Base-by-base conservation (phyloP, 53 echinoderm and acorn worm genomes). In the Apostichopus leukothele region DNA sequence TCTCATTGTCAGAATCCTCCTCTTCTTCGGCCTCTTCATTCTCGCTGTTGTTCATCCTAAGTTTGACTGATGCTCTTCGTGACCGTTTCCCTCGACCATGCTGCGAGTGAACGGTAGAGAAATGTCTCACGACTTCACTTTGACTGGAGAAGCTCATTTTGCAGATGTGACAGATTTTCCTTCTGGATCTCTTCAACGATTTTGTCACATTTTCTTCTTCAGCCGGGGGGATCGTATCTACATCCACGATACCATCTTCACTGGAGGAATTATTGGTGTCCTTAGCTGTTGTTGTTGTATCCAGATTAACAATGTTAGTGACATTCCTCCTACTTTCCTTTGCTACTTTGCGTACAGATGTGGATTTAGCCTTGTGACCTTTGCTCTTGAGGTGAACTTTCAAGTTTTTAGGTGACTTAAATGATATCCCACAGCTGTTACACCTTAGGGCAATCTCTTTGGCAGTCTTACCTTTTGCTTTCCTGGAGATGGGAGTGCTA, bases 361-460 rank as follows among this genome's bases (percentile, higher is more conserved):
- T 52, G 51, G 79, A 22, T 52, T 68, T 89, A 39, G 21, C 68
- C 18, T 71, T 59, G 80, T 89, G 89, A 10, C 76, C 67, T 81
- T 83, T 89, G 22, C 76, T 89, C 73, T 71, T 89, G 13, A 76
- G 67, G 53, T 89, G 89, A 12, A 60, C 52, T 66, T 63, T 89
- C 71, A 83, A 71, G 27, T 67, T 83, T 51, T 11, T 80, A 3
- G 10, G 25, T 12, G 89, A 76, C 53, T 83, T 81, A 52, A 71
- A 89, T 5, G 66, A 67, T 21, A 19, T 71, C 9, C n/a, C 73
- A 68, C 89, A 89, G 20, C 71, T 20, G 12, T 52, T 53, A 81
- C 89, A 89, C 11, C 6, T 73, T 8, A 9, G 52, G 18, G 55
- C 20, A 81, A 5, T 59, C 18, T 54, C 22, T 53, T 81, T 55